phyloP scores from a whole-genome alignment of 1,140 invertebrate genomes.

The Sitobion miscanthi region DNA sequence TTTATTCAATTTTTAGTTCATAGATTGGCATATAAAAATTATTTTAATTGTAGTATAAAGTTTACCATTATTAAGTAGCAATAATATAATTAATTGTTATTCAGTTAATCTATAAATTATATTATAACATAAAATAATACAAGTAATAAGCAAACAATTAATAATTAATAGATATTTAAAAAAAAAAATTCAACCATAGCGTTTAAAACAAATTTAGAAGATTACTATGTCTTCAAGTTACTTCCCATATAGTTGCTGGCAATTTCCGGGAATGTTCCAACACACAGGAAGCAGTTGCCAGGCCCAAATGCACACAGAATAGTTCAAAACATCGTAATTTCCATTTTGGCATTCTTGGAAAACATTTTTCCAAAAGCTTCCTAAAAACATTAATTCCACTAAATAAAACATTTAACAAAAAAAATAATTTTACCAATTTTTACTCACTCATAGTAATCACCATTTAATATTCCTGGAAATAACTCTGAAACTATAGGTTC shows the following conservation, averaged over 20 bases:
- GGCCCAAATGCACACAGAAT: slow-evolving; percentile 80
- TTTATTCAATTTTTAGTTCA: background rate
- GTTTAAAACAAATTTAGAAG: slow-evolving; percentile 68
- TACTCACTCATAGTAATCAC: slow-evolving; percentile 77
- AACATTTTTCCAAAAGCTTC: slow-evolving; percentile 74
- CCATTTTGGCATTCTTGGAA: slow-evolving; percentile 71
- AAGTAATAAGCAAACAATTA: background rate
- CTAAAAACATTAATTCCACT: slow-evolving; percentile 64
- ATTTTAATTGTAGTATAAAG: background rate
- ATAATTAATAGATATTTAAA: too few relatives aligned
- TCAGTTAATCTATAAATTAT: background rate
- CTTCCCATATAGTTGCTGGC: slow-evolving; percentile 79
- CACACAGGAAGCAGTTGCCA: slow-evolving; percentile 77
- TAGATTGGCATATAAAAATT: background rate
- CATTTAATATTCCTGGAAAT: slow-evolving; percentile 74
- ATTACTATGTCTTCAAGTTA: slow-evolving; percentile 72
- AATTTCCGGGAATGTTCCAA: slow-evolving; percentile 79
- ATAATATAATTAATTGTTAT: background rate
- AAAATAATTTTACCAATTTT: slow-evolving; percentile 27
- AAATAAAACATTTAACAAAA: background rate
- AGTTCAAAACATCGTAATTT: slow-evolving; percentile 78
- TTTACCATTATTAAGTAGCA: background rate
- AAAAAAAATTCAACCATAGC: background rate
- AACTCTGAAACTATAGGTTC: slow-evolving; percentile 69
- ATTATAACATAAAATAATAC: background rate